Conservation (phyloP, 2,888 invertebrate genomes). For the Azorinus chamasolen region DNA sequence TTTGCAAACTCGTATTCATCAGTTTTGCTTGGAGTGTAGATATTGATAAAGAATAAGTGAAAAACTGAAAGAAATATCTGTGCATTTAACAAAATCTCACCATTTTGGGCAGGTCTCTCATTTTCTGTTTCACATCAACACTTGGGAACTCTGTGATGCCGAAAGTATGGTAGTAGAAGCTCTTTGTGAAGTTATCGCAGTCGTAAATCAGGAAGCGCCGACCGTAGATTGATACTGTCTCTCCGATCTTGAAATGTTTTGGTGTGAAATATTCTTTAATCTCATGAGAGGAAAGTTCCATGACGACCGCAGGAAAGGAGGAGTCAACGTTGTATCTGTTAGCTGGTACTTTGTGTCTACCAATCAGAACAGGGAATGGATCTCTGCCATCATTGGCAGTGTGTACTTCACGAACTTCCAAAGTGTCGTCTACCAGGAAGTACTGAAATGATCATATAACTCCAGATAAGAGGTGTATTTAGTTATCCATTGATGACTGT, state of each 20-base stretch:
- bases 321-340: conserved; percentile 81
- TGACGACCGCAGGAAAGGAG: conserved; percentile 88
- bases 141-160: conserved; percentile 86
- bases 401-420: conserved; percentile 92
- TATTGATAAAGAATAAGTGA: no score
- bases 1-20: no score
- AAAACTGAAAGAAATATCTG: no score
- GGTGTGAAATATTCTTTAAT: conserved; percentile 93
- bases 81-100: no score
- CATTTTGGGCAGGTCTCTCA: conserved; percentile 82
- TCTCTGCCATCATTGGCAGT: conserved; percentile 92
- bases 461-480: no score
- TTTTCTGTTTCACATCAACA: conserved; percentile 81
- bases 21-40: no score
- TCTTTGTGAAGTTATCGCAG: conserved; percentile 93
- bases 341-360: conserved; percentile 90
- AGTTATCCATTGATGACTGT: no score
- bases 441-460: conserved; percentile 87
- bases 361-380: conserved; percentile 91
- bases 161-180: conserved; percentile 89
- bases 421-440: conserved; percentile 93
- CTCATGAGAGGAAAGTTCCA: conserved; percentile 91
- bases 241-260: conserved; percentile 92
- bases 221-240: conserved; percentile 87
- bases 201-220: conserved; percentile 91